Conservation (phyloP, 1,140 invertebrate genomes). For the Orchestia grillus region DNA sequence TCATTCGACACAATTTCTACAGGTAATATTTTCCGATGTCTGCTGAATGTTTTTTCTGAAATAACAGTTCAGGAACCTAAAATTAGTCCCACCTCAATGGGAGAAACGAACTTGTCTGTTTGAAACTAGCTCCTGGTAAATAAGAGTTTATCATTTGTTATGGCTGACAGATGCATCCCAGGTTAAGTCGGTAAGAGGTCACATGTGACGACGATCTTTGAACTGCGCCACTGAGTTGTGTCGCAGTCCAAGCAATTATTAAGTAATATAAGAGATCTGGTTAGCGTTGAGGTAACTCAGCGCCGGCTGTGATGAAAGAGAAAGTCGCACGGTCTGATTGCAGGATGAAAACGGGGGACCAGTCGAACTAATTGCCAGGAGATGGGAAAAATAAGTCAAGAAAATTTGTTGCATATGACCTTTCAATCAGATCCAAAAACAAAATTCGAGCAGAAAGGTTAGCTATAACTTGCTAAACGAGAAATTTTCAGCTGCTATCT, state of each 20-base stretch:
- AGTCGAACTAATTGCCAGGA: not conserved
- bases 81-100: not conserved
- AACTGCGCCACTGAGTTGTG: not conserved
- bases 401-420: not conserved
- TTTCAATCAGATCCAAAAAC: not conserved
- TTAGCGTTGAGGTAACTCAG: not conserved
- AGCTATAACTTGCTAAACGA: too few relatives aligned
- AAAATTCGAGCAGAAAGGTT: too few relatives aligned
- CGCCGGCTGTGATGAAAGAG: not conserved
- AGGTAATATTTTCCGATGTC: not conserved
- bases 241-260: not conserved
- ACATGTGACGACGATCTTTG: not conserved
- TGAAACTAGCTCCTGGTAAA: not conserved
- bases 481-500: too few relatives aligned
- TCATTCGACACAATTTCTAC: not conserved
- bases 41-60: not conserved
- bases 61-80: not conserved
- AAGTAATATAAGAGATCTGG: not conserved
- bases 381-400: not conserved
- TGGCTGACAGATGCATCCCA: not conserved
- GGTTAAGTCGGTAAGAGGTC: not conserved
- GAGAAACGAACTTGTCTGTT: not conserved
- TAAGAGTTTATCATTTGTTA: not conserved
- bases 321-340: not conserved
- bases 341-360: not conserved